A percentile compares a stretch with the other conserved stretches of the same genome.
These are phyloP conservation scores for Paracyclopina nana DNA, from an alignment of 1,140 invertebrate genomes.

Conservation along the genomic window DNA sequence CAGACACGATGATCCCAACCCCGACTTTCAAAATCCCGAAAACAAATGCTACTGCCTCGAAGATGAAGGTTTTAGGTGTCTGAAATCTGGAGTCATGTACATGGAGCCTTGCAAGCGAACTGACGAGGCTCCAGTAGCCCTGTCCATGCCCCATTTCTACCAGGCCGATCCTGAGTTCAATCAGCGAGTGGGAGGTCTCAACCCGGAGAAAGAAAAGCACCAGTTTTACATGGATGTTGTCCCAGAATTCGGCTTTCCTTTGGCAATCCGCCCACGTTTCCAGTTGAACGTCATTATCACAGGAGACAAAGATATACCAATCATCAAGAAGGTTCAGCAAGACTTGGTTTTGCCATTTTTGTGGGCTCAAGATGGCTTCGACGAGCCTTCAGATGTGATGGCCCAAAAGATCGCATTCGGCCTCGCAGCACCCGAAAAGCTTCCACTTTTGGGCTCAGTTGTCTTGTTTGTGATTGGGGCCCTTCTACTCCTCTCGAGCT, in stretches of 20 bases:
- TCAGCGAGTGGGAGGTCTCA: slow-evolving; percentile 20
- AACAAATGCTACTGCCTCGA: slow-evolving; percentile 8
- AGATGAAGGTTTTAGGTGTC: slow-evolving; percentile 1
- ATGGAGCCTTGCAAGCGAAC: slow-evolving; percentile 11
- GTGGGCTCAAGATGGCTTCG: slow-evolving; percentile 15
- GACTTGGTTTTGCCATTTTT: slow-evolving; percentile 11
- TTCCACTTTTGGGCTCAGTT: background rate
- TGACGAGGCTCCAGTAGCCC: slow-evolving; percentile 1
- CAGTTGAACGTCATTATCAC: slow-evolving; percentile 9
- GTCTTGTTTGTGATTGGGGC: slow-evolving; percentile 3
- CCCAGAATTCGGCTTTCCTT: slow-evolving; percentile 26
- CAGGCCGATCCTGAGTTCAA: slow-evolving; percentile 9
- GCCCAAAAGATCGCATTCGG: slow-evolving; percentile 5
- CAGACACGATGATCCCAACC: background rate
- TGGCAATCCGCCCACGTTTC: slow-evolving; percentile 10
- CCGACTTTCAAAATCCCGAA: background rate
- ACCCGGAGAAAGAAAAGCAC: slow-evolving; percentile 22
- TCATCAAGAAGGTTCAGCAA: background rate
- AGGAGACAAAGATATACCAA: slow-evolving; percentile 2
- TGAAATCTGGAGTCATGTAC: slow-evolving; percentile 9
- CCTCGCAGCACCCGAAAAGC: slow-evolving; percentile 4
- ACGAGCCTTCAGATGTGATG: slow-evolving; percentile 2
- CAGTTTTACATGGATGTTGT: slow-evolving; percentile 25
- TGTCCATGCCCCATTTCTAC: slow-evolving; percentile 14
- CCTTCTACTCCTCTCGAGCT: background rate